Evolutionary conservation across 30 jellyfish, hydroid and myxozoan species (phyloP), one percentile per base, ranked within the genome.

Genomic region (Hydractinia echinata): DNA sequence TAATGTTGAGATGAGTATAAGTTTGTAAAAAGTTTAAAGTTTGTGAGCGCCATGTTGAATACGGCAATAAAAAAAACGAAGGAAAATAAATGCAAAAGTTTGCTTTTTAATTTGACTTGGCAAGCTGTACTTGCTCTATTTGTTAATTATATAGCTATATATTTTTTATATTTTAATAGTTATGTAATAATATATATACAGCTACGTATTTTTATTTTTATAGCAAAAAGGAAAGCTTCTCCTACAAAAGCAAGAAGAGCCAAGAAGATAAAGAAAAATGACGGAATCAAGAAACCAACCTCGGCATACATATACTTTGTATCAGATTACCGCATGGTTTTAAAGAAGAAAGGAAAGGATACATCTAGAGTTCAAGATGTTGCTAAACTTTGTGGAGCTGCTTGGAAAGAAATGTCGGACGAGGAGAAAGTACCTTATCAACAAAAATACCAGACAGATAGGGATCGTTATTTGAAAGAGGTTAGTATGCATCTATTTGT

Each of bases 261-360:
- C 44, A 85, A 82, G 82, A 91, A 85, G 55, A 83, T 85, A 44
- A 91, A 86, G 90, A 91, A 91, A 91, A 82, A 58, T 77, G 95
- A 86, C 86, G 97, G 95, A 9, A 91, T 91, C 90, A 91, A 91
- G 81, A 91, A 91, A 53, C 98, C 98, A 7, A 89, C 96, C 4
- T 92, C 98, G n/a, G 98, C 98, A 16, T 92, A 86, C 92, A 83
- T 92, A 62, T 92, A 86, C 79, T 92, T 92, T 85, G 96, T 87
- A 7, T 72, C 95, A 66, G 89, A 86, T 56, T 87, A 83, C 82
- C 86, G 98, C 50, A 77, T 81, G 79, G 87, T 82, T 61, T 53
- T 92, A 55, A 92, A 92, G 54, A 86, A 76, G 79, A 79, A 76
- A 60, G 98, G 98, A 9, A 82, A 82, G 67, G 89, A 82, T 44